Percentiles rank a stretch among this genome's conserved stretches.
phyloP scores from a whole-genome alignment of 1,140 invertebrate species.

The Saccostrea cuccullata region DNA sequence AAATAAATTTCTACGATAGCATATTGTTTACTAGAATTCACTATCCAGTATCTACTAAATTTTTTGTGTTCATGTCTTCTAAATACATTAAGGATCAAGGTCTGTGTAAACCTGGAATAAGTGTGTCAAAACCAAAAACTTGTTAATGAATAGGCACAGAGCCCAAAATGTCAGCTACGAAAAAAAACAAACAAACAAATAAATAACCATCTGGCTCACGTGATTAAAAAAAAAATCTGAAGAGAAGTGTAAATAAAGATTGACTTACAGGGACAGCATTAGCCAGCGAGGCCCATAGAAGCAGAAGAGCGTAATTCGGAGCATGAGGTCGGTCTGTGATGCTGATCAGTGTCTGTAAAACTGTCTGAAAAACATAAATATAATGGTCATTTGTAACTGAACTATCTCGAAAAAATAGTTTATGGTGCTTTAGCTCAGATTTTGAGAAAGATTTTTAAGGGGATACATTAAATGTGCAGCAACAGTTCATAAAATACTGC shows the following conservation, averaged over 20 bases:
- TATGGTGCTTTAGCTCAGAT: no score
- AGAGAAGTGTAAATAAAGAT: not conserved
- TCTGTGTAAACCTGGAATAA: constrained; percentile 5
- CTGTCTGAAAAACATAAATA: constrained; percentile 51
- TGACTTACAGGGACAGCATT: constrained; percentile 69
- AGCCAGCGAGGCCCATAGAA: constrained; percentile 68
- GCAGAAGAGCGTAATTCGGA: constrained; percentile 66
- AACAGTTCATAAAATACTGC: no score
- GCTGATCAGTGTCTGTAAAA: constrained; percentile 58
- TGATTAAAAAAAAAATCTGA: not conserved
- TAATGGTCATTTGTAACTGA: not conserved
- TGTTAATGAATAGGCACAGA: constrained; percentile 60
- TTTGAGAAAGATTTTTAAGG: no score
- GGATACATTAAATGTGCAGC: no score
- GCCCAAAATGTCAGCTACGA: constrained; percentile 70
- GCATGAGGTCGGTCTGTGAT: constrained; percentile 57
- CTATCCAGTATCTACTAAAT: no score
- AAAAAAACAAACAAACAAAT: constrained; percentile 41
- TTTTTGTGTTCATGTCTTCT: no score
- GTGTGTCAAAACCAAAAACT: constrained; percentile 52
- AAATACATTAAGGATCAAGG: not conserved
- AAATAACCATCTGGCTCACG: not conserved
- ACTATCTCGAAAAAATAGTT: no score
- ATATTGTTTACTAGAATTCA: no score
- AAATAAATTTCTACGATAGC: no score